phyloP scores from a whole-genome alignment of 2,888 invertebrate species.

The Drosophila tanythrix region DNA sequence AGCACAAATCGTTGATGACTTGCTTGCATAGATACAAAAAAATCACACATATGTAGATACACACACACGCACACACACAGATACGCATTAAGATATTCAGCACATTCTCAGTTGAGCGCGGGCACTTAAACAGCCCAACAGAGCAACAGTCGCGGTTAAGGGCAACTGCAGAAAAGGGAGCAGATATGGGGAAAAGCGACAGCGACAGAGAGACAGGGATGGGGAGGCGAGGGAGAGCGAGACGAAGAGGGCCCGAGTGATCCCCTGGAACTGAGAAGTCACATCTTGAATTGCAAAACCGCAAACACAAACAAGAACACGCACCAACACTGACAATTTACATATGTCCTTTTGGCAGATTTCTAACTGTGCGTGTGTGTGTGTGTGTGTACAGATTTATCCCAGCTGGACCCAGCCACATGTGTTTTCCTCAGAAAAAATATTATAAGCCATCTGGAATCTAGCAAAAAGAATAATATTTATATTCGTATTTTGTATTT shows the following conservation, averaged over 20 bases:
- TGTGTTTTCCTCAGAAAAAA: not conserved
- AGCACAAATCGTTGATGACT: slow-evolving; percentile 68
- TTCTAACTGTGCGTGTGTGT: slow-evolving; percentile 25
- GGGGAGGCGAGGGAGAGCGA: not conserved
- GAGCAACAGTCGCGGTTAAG: slow-evolving; percentile 48
- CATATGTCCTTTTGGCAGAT: slow-evolving; percentile 67
- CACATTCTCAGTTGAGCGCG: slow-evolving; percentile 47
- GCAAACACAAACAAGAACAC: slow-evolving; percentile 52
- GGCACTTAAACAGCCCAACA: slow-evolving; percentile 62
- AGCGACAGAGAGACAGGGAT: not conserved
- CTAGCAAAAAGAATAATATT: not conserved
- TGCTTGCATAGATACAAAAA: slow-evolving; percentile 49
- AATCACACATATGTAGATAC: slow-evolving; percentile 6
- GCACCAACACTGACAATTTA: slow-evolving; percentile 49
- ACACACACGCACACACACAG: slow-evolving; percentile 12
- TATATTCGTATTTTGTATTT: not conserved
- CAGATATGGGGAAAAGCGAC: not conserved
- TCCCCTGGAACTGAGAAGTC: slow-evolving; percentile 22
- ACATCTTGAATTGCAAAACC: slow-evolving; percentile 75
- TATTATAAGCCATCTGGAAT: not conserved
- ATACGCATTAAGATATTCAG: slow-evolving; percentile 30
- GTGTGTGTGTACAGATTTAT: slow-evolving; percentile 8
- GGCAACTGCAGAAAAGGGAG: slow-evolving; percentile 9
- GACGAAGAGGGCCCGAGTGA: not conserved
- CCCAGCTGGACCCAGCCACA: slow-evolving; percentile 32